phyloP scores from a whole-genome alignment of 2,888 invertebrate genomes.

The Cyclophora punctaria region DNA sequence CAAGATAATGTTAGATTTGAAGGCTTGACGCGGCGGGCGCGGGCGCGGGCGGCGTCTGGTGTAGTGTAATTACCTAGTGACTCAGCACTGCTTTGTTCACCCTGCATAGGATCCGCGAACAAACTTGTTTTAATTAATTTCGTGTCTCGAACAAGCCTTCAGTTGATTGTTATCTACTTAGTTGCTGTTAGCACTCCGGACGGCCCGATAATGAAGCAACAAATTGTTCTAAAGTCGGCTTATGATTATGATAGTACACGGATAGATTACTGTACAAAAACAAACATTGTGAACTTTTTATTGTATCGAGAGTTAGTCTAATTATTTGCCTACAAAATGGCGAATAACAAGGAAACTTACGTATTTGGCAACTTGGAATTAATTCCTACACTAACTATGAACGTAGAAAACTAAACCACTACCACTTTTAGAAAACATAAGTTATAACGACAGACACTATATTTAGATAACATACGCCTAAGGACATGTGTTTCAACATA shows the following conservation, averaged over 20 bases:
- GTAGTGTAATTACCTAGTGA: slow-evolving; percentile 70
- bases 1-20: slow-evolving; percentile 63
- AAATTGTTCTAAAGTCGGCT: slow-evolving; percentile 57
- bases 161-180: slow-evolving; percentile 74
- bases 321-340: no score
- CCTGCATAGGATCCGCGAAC: slow-evolving; percentile 74
- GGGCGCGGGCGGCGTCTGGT: slow-evolving; percentile 52
- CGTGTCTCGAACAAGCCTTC: slow-evolving; percentile 74
- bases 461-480: no score
- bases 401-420: no score
- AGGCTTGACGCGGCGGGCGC: slow-evolving; percentile 10
- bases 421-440: no score
- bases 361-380: no score
- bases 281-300: no score
- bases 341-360: no score
- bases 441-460: no score
- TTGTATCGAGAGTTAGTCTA: no score
- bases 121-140: slow-evolving; percentile 77
- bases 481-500: no score
- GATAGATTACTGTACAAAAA: no score
- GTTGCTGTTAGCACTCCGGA: slow-evolving; percentile 69
- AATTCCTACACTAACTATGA: no score
- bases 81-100: slow-evolving; percentile 71
- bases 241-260: slow-evolving; percentile 33
- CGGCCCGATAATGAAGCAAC: slow-evolving; percentile 65